Evolutionary conservation across 2,797 vertebrate species (phyloP).

Genomic region (Anguilla anguilla): DNA sequence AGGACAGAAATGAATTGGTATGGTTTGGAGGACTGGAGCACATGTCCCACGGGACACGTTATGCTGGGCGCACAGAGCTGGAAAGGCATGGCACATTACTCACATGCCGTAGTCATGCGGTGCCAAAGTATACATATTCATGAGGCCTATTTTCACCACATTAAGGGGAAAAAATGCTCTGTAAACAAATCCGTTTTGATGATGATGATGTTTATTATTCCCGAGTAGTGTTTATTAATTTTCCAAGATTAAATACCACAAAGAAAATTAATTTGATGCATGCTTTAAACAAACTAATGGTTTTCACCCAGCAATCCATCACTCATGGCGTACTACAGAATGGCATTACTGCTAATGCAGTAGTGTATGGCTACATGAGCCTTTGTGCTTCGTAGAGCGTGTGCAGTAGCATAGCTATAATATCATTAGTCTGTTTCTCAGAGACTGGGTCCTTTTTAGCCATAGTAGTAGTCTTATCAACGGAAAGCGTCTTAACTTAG

Average conservation of each 20-base stretch:
- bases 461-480: background rate
- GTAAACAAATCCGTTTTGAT: slow-evolving; percentile 16
- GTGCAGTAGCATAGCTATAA: background rate
- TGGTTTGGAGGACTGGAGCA: background rate
- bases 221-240: slow-evolving; percentile 7
- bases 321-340: background rate
- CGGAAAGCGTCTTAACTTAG: background rate
- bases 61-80: background rate
- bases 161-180: slow-evolving; percentile 2
- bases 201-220: slow-evolving; percentile 20
- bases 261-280: background rate
- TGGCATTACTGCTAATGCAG: background rate
- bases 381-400: background rate
- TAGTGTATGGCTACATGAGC: background rate
- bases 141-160: slow-evolving; percentile 19
- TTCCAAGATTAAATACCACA: slow-evolving; percentile 2
- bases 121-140: slow-evolving; percentile 16
- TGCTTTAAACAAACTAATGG: background rate
- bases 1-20: slow-evolving; percentile 3
- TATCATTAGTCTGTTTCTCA: background rate
- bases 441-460: background rate
- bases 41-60: background rate
- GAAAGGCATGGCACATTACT: background rate
- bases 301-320: background rate
- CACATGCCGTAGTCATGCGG: background rate